A percentile compares a stretch with the other conserved stretches of the same genome.
These are phyloP conservation scores for Athalia cordata DNA, from an alignment of 2,888 invertebrate species.

Conservation along the genomic window DNA sequence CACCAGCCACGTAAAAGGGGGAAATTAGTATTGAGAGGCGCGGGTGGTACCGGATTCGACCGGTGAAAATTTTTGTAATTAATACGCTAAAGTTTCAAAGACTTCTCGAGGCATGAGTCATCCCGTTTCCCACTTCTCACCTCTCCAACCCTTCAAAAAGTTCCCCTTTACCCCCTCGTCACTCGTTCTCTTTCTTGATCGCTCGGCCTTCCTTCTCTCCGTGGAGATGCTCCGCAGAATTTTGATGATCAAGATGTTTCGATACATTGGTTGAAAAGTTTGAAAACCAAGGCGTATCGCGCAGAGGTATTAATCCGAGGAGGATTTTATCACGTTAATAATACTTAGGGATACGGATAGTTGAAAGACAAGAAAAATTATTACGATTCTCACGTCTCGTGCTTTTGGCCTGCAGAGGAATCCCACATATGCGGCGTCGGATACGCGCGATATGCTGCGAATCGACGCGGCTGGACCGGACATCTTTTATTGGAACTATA, in stretches of 20 bases:
- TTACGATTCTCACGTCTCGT: conserved; percentile 28
- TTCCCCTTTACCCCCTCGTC: neutral
- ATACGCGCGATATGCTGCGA: conserved; percentile 19
- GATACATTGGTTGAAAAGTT: conserved; percentile 39
- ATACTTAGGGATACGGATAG: conserved; percentile 20
- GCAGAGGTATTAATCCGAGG: conserved; percentile 19
- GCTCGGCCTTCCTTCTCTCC: neutral
- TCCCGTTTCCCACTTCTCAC: conserved; percentile 39
- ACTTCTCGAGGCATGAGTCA: conserved; percentile 41
- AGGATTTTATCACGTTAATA: conserved; percentile 31
- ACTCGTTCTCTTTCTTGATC: neutral
- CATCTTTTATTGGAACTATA: conserved; percentile 42
- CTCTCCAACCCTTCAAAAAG: neutral
- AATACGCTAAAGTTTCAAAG: conserved; percentile 40
- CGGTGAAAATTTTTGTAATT: conserved; percentile 37
- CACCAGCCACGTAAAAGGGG: conserved; percentile 42
- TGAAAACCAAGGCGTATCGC: conserved; percentile 24
- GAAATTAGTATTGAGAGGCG: conserved; percentile 40
- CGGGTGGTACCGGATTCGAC: conserved; percentile 32
- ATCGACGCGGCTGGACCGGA: conserved; percentile 31
- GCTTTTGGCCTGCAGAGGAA: neutral
- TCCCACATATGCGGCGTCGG: conserved; percentile 25
- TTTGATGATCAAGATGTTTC: conserved; percentile 38
- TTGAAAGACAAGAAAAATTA: conserved; percentile 38
- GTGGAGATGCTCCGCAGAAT: conserved; percentile 18